Base-by-base conservation (phyloP, 2,797 vertebrate species). In the Phoebastria nigripes region DNA sequence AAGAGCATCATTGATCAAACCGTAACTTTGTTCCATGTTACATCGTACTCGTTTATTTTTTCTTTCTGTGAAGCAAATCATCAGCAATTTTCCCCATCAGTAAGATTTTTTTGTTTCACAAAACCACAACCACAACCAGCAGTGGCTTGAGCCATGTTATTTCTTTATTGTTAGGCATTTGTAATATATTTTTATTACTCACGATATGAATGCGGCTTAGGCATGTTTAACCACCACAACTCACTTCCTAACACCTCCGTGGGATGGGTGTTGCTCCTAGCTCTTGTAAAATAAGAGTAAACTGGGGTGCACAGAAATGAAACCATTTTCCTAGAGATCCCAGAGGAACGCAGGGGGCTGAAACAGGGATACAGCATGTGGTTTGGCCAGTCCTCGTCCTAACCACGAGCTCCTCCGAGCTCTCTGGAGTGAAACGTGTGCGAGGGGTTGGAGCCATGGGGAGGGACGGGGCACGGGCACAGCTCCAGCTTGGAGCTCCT, bases 81-180 rank as follows among this genome's bases (percentile, higher is more conserved):
- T 84, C 96, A 93, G 83, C 91, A 95, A 87, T 96, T 97, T 97
- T 95, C 92, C 62, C 93, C 89, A 91, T 91, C 92, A 85, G 83
- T 94, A 86, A 83, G 82, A 87, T 42, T 93, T 95, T 95, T 97
- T 96, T 96, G 82, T 96, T 94, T 94, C 63, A 26, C 82, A 90
- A 96, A 96, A 93, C 93, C 94, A 82, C 93, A 95, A 96, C 92
- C 95, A 90, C 93, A 96, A 88, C 89, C 94, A 96, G 82, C 59
- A 66, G 87, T 84, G 93, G 92, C 93, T 93, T 94, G 58, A 91
- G 89, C 87, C 77, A 86, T 96, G 89, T 90, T 96, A 82, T 97
- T 97, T 95, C 90, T 96, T 95, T 94, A 96, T 96, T 96, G 89
- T 92, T 88, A 91, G 92, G 94, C 71, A 91, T 96, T 96, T 91